Conservation (phyloP, 2,888 invertebrate species). For the Pristionchus entomophagus region DNA sequence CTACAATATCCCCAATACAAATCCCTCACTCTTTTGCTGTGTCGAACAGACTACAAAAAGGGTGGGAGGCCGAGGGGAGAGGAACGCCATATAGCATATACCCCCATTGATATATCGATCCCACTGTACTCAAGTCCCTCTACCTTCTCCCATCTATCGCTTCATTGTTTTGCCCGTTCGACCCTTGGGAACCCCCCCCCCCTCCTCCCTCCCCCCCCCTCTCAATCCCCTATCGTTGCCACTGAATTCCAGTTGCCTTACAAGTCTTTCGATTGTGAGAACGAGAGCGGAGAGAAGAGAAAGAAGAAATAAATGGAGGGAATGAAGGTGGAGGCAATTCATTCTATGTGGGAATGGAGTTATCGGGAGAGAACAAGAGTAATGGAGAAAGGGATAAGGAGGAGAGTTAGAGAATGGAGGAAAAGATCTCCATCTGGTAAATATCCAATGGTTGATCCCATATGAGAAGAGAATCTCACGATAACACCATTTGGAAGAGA, state of each 20-base stretch:
- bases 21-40: not conserved
- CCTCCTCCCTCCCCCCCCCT: not conserved
- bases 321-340: not conserved
- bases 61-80: too few species aligned
- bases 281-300: not conserved
- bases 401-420: not conserved
- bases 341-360: not conserved
- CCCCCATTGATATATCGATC: not conserved
- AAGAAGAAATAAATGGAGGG: not conserved
- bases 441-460: too few species aligned
- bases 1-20: conserved; percentile 9
- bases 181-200: not conserved
- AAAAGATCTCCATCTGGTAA: too few species aligned
- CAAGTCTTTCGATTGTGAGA: conserved; percentile 20
- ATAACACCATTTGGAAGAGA: too few species aligned
- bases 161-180: not conserved
- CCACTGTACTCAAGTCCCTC: not conserved
- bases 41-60: not conserved
- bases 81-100: not conserved
- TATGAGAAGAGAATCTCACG: too few species aligned
- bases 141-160: too few species aligned
- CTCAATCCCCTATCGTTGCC: too few species aligned
- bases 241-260: too few species aligned
- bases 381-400: not conserved
- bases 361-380: not conserved